Conservation (phyloP, 1,140 invertebrate species). For the Caenorhabditis inopinata region DNA sequence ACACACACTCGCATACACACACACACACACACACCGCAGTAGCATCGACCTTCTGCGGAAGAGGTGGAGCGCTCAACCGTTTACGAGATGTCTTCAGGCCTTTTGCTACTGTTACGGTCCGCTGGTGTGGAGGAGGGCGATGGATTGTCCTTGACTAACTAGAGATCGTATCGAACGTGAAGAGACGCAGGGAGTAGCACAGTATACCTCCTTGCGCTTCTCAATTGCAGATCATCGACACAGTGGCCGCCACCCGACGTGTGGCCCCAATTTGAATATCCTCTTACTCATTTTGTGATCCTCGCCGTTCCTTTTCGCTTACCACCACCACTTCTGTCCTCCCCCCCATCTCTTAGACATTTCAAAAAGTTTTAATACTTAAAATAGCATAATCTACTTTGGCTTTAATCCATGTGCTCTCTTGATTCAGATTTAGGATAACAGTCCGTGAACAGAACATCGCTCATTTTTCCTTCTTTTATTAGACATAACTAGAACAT, state of each 20-base stretch:
- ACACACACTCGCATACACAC: not conserved
- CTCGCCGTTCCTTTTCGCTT: not conserved
- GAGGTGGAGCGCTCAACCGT: not conserved
- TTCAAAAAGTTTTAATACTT: too few relatives aligned
- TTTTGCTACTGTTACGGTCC: not conserved
- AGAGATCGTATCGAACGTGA: not conserved
- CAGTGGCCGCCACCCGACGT: not conserved
- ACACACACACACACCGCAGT: not conserved
- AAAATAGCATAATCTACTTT: too few relatives aligned
- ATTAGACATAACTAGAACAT: too few relatives aligned
- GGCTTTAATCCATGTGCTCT: too few relatives aligned
- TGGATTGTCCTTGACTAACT: not conserved
- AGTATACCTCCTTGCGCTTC: not conserved
- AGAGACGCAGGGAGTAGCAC: not conserved
- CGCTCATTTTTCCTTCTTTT: too few relatives aligned
- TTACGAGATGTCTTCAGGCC: constrained; percentile 5
- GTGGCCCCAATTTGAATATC: constrained; percentile 2
- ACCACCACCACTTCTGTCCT: too few relatives aligned
- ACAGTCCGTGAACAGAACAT: too few relatives aligned
- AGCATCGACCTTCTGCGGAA: not conserved
- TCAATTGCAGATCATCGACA: constrained; percentile 23
- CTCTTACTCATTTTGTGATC: not conserved
- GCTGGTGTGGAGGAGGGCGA: not conserved
- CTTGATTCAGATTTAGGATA: too few relatives aligned
- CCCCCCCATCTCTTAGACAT: too few relatives aligned